A percentile compares a stretch with the other conserved stretches of the same genome.
Evolutionary conservation across 64 coral and sea anemone genomes (phyloP).

Genomic region (Anthopleura sola): DNA sequence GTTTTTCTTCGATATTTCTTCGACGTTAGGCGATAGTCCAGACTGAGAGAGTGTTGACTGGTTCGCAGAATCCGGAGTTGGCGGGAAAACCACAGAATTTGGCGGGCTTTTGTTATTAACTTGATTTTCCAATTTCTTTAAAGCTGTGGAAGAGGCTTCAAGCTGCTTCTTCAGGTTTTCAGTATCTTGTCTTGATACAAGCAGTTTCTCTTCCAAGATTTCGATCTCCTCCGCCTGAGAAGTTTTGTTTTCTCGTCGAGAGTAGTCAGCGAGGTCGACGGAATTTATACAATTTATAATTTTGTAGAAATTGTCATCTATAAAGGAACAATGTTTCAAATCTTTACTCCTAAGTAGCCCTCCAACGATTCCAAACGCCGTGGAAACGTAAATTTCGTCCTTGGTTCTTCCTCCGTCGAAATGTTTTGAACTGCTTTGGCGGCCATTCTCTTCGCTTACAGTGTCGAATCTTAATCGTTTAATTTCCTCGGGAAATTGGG

Average conservation of each 20-base stretch:
- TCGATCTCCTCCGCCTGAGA: neutral
- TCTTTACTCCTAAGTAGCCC: neutral
- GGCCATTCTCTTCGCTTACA: neutral
- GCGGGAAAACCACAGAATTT: slow-evolving; percentile 6
- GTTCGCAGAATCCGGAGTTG: neutral
- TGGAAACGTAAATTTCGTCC: neutral
- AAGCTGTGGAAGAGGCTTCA: neutral
- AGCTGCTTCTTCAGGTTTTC: neutral
- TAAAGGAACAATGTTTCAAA: neutral
- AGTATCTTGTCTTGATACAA: neutral
- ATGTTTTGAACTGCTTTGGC: neutral
- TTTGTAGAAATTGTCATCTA: no score
- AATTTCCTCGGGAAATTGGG: neutral
- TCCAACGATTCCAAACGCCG: neutral
- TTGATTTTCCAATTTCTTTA: no score
- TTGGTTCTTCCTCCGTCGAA: neutral
- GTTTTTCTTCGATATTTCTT: neutral
- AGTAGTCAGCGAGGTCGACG: no score
- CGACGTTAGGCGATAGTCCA: neutral
- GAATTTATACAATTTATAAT: no score
- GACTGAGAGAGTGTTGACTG: neutral
- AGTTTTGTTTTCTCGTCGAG: neutral
- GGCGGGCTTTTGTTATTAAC: neutral
- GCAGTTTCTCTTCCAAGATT: neutral
- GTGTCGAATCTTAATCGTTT: neutral